Evolutionary conservation across 1,140 invertebrate genomes (phyloP).

Genomic region (Drosophila funebris): DNA sequence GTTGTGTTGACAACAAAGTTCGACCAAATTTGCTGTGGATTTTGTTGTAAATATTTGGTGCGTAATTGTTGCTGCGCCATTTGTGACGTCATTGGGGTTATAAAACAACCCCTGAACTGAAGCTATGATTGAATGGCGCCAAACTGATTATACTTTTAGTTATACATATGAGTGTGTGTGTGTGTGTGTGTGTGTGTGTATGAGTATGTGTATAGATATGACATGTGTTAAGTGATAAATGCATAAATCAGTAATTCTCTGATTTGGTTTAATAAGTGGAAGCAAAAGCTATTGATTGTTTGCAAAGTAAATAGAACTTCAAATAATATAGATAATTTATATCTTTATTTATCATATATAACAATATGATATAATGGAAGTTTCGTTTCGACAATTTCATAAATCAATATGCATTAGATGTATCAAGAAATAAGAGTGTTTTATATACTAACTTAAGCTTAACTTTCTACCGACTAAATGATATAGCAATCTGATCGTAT

Average conservation of each 20-base stretch:
- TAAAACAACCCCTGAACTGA: constrained; percentile 8
- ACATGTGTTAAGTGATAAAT: constrained; percentile 4
- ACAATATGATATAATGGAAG: too few species aligned
- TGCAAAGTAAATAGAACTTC: not conserved
- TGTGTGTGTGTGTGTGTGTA: too few species aligned
- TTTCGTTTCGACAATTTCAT: too few species aligned
- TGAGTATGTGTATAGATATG: not conserved
- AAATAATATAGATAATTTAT: too few species aligned
- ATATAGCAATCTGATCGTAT: too few species aligned
- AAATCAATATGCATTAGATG: too few species aligned
- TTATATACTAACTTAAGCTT: too few species aligned
- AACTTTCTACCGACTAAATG: too few species aligned
- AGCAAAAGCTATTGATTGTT: not conserved
- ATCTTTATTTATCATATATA: too few species aligned
- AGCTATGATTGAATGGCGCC: constrained; percentile 22
- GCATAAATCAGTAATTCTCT: not conserved
- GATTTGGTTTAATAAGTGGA: not conserved
- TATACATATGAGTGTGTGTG: too few species aligned
- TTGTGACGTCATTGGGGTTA: constrained; percentile 29
- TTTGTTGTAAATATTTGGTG: constrained; percentile 30
- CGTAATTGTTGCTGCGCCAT: constrained; percentile 43
- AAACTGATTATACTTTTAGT: constrained; percentile 2
- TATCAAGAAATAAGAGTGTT: too few species aligned
- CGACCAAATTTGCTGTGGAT: constrained; percentile 3
- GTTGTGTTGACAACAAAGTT: constrained; percentile 9